Evolutionary conservation across 2,113 vertebrate genomes (phyloP).

Genomic region (Microcebus tavaratra): DNA sequence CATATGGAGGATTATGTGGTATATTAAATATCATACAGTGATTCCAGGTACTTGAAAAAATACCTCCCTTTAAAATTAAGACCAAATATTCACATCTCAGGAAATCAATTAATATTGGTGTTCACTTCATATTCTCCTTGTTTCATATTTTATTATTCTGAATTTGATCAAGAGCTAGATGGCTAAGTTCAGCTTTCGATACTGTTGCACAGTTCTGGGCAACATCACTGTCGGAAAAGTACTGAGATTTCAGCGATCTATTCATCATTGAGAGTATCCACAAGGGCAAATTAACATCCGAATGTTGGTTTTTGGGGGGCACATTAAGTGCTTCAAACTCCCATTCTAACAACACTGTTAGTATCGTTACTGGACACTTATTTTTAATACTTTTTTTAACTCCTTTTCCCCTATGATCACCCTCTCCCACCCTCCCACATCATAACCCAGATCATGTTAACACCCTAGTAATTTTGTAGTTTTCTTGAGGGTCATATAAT

Average conservation of each 20-base stretch:
- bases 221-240: background rate
- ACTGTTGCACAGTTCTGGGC: background rate
- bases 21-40: background rate
- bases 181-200: background rate
- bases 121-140: background rate
- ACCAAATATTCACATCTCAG: background rate
- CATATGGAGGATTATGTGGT: background rate
- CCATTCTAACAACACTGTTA: background rate
- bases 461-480: background rate
- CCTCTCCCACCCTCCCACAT: background rate
- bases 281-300: background rate
- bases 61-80: constrained; percentile 25
- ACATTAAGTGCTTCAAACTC: background rate
- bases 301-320: background rate
- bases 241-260: background rate
- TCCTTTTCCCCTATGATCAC: background rate
- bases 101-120: constrained; percentile 6
- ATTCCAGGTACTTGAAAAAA: background rate
- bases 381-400: background rate
- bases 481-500: background rate
- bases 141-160: background rate
- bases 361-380: background rate
- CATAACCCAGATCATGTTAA: background rate
- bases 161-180: constrained; percentile 23
- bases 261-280: background rate